Evolutionary conservation across 2,888 invertebrate species (phyloP).

Genomic region (Cheilosia grossa): DNA sequence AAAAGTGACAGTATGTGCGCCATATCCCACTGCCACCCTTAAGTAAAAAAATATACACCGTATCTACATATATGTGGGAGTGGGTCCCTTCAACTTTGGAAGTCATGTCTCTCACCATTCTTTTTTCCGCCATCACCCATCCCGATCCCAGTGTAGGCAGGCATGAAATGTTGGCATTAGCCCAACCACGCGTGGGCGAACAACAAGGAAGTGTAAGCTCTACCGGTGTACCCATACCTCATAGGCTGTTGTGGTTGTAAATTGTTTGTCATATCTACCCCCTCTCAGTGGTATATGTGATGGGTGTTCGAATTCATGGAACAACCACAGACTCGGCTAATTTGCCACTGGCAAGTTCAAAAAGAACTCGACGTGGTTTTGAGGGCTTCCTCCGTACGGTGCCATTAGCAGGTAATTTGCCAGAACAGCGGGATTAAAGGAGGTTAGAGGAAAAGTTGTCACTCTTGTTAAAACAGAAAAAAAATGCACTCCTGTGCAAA

Average conservation of each 20-base stretch:
- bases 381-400: conserved; percentile 11
- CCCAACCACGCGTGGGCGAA: conserved; percentile 30
- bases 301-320: conserved; percentile 13
- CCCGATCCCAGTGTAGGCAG: neutral
- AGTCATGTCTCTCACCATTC: neutral
- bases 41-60: neutral
- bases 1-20: conserved; percentile 67
- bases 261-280: conserved; percentile 36
- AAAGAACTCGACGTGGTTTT: conserved; percentile 51
- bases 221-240: neutral
- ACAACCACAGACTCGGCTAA: conserved; percentile 47
- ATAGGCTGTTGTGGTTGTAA: conserved; percentile 26
- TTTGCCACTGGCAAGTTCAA: conserved; percentile 68
- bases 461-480: too few species aligned
- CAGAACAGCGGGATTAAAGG: neutral
- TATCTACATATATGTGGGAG: conserved; percentile 1
- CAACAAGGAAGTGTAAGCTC: conserved; percentile 15
- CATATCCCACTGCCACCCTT: conserved; percentile 20
- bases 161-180: conserved; percentile 18
- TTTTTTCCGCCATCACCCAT: too few species aligned
- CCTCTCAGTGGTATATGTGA: neutral
- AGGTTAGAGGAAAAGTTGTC: too few species aligned
- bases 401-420: conserved; percentile 59
- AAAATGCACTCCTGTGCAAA: too few species aligned
- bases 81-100: conserved; percentile 37